phyloP scores from a whole-genome alignment of 1,140 invertebrate genomes.

The Ceratitis capitata region DNA sequence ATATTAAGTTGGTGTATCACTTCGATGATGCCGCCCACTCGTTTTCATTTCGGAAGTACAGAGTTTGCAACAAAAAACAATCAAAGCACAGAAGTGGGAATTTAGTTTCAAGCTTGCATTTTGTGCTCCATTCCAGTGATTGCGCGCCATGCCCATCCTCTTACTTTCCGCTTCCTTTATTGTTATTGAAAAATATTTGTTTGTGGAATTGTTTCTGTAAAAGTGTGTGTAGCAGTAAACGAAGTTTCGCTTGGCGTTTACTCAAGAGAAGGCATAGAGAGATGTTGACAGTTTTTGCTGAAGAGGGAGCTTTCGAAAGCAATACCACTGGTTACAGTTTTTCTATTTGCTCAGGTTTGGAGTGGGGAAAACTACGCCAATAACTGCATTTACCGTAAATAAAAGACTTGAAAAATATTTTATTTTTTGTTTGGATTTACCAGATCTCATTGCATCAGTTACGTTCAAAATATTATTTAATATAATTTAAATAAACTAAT shows the following conservation, averaged over 20 bases:
- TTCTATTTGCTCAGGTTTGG: too few relatives aligned
- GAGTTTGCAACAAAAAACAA: not conserved
- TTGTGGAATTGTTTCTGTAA: not conserved
- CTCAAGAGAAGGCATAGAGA: not conserved
- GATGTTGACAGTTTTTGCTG: not conserved
- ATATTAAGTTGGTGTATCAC: too few relatives aligned
- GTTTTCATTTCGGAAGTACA: not conserved
- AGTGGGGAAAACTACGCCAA: too few relatives aligned
- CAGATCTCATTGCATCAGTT: too few relatives aligned
- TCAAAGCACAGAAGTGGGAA: not conserved
- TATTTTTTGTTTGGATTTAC: too few relatives aligned
- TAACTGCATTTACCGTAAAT: too few relatives aligned
- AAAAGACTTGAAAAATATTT: too few relatives aligned
- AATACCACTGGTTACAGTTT: not conserved
- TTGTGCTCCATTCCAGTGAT: not conserved
- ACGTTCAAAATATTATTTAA: too few relatives aligned
- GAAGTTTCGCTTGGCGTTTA: not conserved
- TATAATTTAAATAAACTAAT: too few relatives aligned
- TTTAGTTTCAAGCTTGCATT: not conserved
- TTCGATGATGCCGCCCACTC: not conserved
- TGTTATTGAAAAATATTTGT: too few relatives aligned
- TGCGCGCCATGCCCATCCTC: too few relatives aligned
- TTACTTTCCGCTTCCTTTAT: not conserved
- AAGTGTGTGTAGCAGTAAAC: not conserved
- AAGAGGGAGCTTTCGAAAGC: not conserved